Base-by-base conservation (phyloP, 2,113 vertebrate genomes). In the Colistium nudipinnis region DNA sequence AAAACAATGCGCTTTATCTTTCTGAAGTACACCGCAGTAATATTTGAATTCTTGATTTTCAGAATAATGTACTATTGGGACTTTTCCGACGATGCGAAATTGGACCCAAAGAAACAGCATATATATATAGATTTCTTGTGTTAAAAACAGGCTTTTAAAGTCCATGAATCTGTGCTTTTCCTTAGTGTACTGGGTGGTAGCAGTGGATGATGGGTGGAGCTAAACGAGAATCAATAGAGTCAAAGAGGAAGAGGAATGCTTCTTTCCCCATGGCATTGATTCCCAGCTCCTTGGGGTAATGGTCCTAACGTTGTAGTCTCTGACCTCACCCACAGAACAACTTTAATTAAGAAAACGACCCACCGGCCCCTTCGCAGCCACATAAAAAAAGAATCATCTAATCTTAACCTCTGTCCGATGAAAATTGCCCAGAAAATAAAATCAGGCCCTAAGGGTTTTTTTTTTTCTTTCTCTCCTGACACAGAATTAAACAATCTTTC, bases 221-320 rank as follows among this genome's bases (percentile, higher is more conserved):
- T 88, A 91, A 94, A 92, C 80, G 88, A 92, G 89, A 94, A 92
- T 94, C 90, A 65, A 91, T 92, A 85, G 72, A 62, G 62, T 57
- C 59, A 67, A 83, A 69, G 78, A 72, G 83, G 84, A 79, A 77
- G 74, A 75, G 87, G 84, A 90, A 91, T 80, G 74, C 75, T 71
- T 69, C 86, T 90, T 80, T 78, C 45, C 48, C 65, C 27, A 19
- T 68, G 28, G 22, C 63, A 90, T 92, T 86, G 90, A 93, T 92
- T 89, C 82, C 63, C 76, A 63, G 59, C 68, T 80, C 81, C 78
- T 73, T 67, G 6, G 39, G 87, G 87, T 91, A 91, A 90, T 70
- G 79, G 82, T 36, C 74, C 12, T 49, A 79, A 83, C 72, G 80
- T 74, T 88, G 70, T 65, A 78, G 66, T 77, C 76, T 76, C 70